A percentile compares a stretch with the other conserved stretches of the same genome.
These are phyloP conservation scores for Paraescarpia echinospica DNA, from an alignment of 1,140 invertebrate species.

Conservation along the genomic window DNA sequence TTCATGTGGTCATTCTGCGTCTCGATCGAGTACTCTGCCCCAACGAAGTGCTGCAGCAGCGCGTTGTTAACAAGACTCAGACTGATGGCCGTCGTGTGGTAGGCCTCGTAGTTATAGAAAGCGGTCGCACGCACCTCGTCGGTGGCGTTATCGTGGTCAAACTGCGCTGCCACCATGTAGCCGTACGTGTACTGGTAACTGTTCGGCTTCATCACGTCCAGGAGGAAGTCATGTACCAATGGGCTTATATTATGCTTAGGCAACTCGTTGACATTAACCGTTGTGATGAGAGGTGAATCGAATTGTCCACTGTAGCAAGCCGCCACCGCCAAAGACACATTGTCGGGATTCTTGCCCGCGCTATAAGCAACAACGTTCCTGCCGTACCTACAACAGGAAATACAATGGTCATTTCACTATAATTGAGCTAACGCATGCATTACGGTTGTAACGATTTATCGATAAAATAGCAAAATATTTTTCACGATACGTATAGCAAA, in stretches of 20 bases:
- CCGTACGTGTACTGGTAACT: background rate
- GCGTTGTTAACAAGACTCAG: background rate
- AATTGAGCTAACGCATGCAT: no score
- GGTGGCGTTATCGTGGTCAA: background rate
- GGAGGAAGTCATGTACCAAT: background rate
- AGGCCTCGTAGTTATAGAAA: background rate
- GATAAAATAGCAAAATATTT: no score
- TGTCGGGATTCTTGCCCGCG: background rate
- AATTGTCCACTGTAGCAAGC: background rate
- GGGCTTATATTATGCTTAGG: background rate
- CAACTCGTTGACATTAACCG: background rate
- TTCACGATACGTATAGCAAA: no score
- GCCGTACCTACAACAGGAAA: background rate
- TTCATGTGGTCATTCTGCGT: background rate
- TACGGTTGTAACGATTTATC: no score
- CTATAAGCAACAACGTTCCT: background rate
- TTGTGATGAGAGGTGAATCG: background rate
- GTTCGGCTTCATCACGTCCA: background rate
- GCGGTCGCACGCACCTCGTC: background rate
- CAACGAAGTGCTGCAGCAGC: background rate
- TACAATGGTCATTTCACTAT: no score
- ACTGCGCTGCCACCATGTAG: background rate
- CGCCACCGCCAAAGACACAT: background rate
- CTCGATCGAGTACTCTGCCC: background rate
- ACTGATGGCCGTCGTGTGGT: background rate